Percentiles rank a stretch among this genome's conserved stretches.
Conservation (phyloP, 2,113 vertebrate species). For the Phycodurus eques region DNA sequence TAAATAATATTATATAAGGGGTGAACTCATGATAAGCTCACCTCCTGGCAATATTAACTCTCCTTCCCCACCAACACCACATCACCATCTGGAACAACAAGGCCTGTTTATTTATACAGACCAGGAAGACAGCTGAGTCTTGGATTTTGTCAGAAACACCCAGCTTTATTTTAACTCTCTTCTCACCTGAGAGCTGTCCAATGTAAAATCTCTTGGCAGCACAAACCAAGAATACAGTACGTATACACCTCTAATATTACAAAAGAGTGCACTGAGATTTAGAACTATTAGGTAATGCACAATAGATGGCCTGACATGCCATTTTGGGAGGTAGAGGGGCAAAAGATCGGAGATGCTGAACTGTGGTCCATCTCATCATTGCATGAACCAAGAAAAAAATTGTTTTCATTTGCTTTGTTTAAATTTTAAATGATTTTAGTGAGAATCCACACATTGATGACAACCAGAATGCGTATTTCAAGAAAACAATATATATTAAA, state of each 20-base stretch:
- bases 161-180: not conserved
- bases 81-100: conserved; percentile 57
- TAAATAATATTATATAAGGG: conserved; percentile 16
- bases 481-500: not conserved
- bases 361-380: too few species aligned
- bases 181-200: conserved; percentile 27
- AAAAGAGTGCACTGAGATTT: not conserved
- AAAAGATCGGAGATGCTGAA: too few species aligned
- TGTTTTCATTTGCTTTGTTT: not conserved
- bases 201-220: not conserved
- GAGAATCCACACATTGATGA: not conserved
- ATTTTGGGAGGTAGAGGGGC: not conserved
- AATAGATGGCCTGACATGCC: not conserved
- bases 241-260: not conserved
- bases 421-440: not conserved
- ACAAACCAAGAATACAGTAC: not conserved
- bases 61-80: conserved; percentile 18
- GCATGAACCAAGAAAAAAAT: too few species aligned
- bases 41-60: conserved; percentile 34
- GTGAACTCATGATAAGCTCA: conserved; percentile 17
- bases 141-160: conserved; percentile 14
- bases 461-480: not conserved
- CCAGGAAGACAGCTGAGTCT: conserved; percentile 3
- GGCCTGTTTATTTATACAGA: conserved; percentile 3
- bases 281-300: not conserved